phyloP scores from a whole-genome alignment of 2,888 invertebrate genomes.

The Dusona sp. region DNA sequence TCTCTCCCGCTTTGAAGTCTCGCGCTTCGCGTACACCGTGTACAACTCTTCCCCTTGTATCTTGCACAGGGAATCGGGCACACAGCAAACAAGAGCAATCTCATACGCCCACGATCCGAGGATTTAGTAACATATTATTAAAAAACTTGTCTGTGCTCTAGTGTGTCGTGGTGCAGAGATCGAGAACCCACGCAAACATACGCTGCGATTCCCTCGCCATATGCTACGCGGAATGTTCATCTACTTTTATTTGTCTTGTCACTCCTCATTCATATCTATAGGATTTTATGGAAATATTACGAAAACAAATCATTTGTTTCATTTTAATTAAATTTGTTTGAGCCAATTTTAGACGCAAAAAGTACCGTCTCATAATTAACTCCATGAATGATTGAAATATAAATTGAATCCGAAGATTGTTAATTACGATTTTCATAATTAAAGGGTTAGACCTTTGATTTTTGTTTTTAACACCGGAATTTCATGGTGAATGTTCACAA shows the following conservation, averaged over 20 bases:
- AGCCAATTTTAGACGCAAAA: neutral
- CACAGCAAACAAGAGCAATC: conserved; percentile 22
- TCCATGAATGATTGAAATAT: neutral
- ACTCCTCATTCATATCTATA: neutral
- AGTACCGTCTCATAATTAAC: neutral
- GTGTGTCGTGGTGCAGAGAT: neutral
- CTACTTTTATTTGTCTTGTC: conserved; percentile 1
- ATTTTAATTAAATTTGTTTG: neutral
- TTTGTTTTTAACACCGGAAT: too few relatives aligned
- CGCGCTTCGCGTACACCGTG: conserved; percentile 9
- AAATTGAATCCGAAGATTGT: neutral
- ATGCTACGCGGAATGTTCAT: neutral
- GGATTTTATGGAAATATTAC: neutral
- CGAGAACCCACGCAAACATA: neutral
- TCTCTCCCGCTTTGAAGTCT: neutral
- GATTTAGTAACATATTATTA: conserved; percentile 50
- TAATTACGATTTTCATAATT: neutral
- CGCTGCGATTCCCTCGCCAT: neutral
- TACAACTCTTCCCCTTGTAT: conserved; percentile 8
- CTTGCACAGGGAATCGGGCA: neutral
- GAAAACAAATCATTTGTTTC: neutral
- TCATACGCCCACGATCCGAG: conserved; percentile 27
- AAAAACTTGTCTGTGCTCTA: conserved; percentile 43
- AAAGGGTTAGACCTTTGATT: neutral
- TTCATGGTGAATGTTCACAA: neutral